Base-by-base conservation (phyloP, 2,888 invertebrate genomes). In the Torymus aiolomorphi region DNA sequence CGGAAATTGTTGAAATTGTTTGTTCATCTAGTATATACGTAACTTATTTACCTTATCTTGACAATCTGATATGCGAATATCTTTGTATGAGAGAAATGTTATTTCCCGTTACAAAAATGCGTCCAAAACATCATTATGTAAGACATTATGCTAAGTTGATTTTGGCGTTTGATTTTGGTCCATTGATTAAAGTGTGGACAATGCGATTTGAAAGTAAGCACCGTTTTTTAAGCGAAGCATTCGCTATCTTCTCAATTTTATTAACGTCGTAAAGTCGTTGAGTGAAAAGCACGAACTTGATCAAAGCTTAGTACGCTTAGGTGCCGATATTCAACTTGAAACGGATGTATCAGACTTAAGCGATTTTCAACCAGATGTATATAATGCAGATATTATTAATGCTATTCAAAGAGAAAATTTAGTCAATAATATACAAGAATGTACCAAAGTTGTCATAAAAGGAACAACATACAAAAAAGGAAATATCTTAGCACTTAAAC, bases 1-100 rank as follows among this genome's bases (percentile, higher is more conserved):
- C 67, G 12, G 84, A 85, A 82, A 83, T 84, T 16, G 52, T 83
- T 31, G 84, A 85, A 75, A 84, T 84, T 11, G 57, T 83, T 56
- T 76, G 76, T 20, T 73, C 84, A n/a, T 83, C 84, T 11, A 54
- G 51, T 16, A 83, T 85, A 3, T 75, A 84, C 20, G 83, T 83
- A 80, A 72, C 71, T 4, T 69, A 20, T 62, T 57, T 84, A 10
- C 16, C 72, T 1, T 83, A 83, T 54, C 62, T 83, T 8, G 52
- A 74, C 12, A n/a, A 13, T 11, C 52, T 82, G 1, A 84, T 84
- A 12, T 10, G 51, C 0, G 80, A 83, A n/a, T 84, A 84, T 24
- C 49, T 83, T 11, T 73, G 16, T 0, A 12, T 80, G 57, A 81
- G 83, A 73, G 5, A 56, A 73, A 62, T 72, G n/a, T 51, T 82